A percentile compares a stretch with the other conserved stretches of the same genome.
Evolutionary conservation across 2,113 vertebrate genomes (phyloP).

Genomic region (Grallaria varia): DNA sequence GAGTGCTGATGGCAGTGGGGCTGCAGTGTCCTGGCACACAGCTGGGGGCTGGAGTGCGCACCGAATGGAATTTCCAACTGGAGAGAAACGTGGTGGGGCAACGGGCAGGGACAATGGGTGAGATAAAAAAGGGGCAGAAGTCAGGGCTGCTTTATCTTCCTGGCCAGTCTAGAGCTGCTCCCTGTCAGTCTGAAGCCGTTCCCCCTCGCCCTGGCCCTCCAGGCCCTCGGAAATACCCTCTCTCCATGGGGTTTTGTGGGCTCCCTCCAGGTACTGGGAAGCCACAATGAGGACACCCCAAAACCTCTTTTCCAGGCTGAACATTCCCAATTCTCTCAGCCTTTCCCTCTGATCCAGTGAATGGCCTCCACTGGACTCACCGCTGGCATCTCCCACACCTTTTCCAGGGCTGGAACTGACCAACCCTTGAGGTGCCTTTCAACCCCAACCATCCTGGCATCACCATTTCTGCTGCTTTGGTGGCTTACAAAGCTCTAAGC

Average conservation of each 20-base stretch:
- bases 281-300: background rate
- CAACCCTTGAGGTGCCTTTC: background rate
- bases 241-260: background rate
- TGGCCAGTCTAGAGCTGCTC: background rate
- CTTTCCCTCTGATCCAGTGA: background rate
- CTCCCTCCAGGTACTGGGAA: background rate
- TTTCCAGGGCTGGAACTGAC: background rate
- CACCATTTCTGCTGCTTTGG: background rate
- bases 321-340: background rate
- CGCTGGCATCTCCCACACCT: background rate
- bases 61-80: background rate
- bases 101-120: background rate
- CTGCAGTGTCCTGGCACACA: background rate
- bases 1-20: background rate
- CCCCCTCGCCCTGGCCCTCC: background rate
- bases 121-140: background rate
- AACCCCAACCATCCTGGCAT: background rate
- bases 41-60: background rate
- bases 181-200: background rate
- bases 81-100: background rate
- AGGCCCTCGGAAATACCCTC: background rate
- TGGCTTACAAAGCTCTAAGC: background rate
- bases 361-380: background rate
- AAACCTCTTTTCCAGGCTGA: background rate
- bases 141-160: background rate